Base-by-base conservation (phyloP, 2,888 invertebrate genomes). In the Emmelina monodactyla region DNA sequence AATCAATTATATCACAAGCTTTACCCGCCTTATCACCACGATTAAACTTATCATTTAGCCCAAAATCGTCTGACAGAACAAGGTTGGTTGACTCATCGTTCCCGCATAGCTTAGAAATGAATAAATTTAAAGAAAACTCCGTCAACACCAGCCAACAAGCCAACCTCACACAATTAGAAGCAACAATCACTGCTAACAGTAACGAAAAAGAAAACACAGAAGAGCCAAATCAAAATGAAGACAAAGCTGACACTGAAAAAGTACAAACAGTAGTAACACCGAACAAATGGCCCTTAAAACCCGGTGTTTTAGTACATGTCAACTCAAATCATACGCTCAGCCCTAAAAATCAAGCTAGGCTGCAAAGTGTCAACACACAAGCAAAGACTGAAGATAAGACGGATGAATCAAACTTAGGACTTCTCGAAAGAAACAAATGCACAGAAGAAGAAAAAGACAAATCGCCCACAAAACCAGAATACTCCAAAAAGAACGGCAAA, bases 291-390 rank as follows among this genome's bases (percentile, higher is more conserved):
- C 94, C 94, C 6, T 70, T 93, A 40, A 89, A 91, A 56, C 93
- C 94, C 2, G 94, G 94, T 34, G 92, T 94, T 35, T 82, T 94
- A 54, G 89, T 94, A 32, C 94, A 94, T 62, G 88, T 93, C 14
- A 92, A 92, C 72, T 90, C 91, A 37, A 86, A 89, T 62, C 89
- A 91, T 63, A 89, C 88, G 49, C 56, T 85, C 11, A 83, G 85
- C 48, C 84, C 85, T 16, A 81, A 81, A 49, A 80, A 80, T 47
- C 79, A 76, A 55, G 68, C 73, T 2, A 59, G 68, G 53, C 53
- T 75, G 22, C 65, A 65, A 50, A 58, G 50, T 33, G 40, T 37
- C 29, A 44, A 31, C 31, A 34, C 29, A 3, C 35, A 44, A 31
- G 29, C 6, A 13, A 58, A 48, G 33, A 43, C 49, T 41, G 49